Percentiles rank a stretch among this genome's conserved stretches.
Evolutionary conservation across 2,113 vertebrate genomes (phyloP).

Genomic region (Poeciliopsis occidentalis): DNA sequence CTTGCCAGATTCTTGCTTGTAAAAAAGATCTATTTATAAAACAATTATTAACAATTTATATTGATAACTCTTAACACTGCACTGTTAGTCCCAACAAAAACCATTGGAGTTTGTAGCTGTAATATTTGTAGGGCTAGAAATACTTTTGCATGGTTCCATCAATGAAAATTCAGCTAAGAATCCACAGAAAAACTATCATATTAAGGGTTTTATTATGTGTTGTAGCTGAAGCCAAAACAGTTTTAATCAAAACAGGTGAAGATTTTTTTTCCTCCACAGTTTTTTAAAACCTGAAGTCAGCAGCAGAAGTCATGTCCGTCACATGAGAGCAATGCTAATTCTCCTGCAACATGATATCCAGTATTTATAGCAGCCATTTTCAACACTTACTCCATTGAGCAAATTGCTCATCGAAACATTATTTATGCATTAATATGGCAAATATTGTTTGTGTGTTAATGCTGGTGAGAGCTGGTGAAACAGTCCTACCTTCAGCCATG

Average conservation of each 20-base stretch:
- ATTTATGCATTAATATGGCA: neutral
- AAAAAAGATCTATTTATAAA: neutral
- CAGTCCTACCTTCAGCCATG: slow-evolving; percentile 79
- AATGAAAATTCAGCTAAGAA: neutral
- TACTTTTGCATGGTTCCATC: neutral
- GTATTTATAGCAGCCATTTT: slow-evolving; percentile 76
- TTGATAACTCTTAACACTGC: neutral
- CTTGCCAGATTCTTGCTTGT: neutral
- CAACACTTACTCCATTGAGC: slow-evolving; percentile 46
- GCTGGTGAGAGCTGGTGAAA: neutral
- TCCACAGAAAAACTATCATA: neutral
- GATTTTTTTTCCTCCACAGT: neutral
- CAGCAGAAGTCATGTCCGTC: slow-evolving; percentile 44
- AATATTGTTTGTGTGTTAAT: neutral
- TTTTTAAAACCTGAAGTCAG: slow-evolving; percentile 21
- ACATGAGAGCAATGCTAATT: slow-evolving; percentile 47
- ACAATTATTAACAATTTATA: neutral
- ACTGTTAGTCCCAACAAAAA: neutral
- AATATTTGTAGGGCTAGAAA: neutral
- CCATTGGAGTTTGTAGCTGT: neutral
- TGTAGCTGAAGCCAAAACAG: neutral
- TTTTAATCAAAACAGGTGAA: neutral
- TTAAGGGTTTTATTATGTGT: neutral
- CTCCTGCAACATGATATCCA: slow-evolving; percentile 67
- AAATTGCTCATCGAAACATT: slow-evolving; percentile 20